Evolutionary conservation across 2,888 invertebrate genomes (phyloP).

Genomic region (Archips crataeganus): DNA sequence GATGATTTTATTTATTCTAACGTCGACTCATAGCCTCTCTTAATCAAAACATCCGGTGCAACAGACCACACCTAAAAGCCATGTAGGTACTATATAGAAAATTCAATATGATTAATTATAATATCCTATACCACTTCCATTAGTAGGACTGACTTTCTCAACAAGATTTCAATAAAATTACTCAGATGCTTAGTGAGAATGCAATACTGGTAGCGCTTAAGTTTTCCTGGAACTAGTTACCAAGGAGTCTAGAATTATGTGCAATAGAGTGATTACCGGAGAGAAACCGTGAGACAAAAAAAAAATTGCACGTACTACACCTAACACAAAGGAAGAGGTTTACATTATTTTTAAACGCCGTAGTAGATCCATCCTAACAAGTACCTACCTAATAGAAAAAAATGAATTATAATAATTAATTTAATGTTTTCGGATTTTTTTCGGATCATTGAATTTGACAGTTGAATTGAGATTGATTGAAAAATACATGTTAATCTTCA

Average conservation of each 20-base stretch:
- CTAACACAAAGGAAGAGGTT: too few relatives aligned
- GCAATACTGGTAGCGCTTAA: constrained; percentile 2
- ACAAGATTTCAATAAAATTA: constrained; percentile 42
- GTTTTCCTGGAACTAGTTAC: not conserved
- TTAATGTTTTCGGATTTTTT: too few relatives aligned
- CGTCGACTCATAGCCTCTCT: not conserved
- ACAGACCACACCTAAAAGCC: constrained; percentile 6
- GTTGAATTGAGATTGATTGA: too few relatives aligned
- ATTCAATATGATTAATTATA: constrained; percentile 38
- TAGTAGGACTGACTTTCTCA: constrained; percentile 31
- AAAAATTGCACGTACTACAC: not conserved
- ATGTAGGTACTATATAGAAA: constrained; percentile 24
- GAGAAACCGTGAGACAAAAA: not conserved
- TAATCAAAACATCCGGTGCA: not conserved
- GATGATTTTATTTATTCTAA: not conserved
- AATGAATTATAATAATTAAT: too few relatives aligned
- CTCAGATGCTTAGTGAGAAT: constrained; percentile 32
- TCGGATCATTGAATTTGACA: too few relatives aligned
- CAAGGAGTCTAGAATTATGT: constrained; percentile 1
- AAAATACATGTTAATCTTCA: too few relatives aligned
- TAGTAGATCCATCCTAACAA: too few relatives aligned
- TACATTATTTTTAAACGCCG: too few relatives aligned
- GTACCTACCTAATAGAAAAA: too few relatives aligned
- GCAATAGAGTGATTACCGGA: not conserved
- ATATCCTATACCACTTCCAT: constrained; percentile 28